Percentiles rank a stretch among this genome's conserved stretches.
phyloP scores from a whole-genome alignment of 1,140 invertebrate species.

The Rhynchophorus ferrugineus region DNA sequence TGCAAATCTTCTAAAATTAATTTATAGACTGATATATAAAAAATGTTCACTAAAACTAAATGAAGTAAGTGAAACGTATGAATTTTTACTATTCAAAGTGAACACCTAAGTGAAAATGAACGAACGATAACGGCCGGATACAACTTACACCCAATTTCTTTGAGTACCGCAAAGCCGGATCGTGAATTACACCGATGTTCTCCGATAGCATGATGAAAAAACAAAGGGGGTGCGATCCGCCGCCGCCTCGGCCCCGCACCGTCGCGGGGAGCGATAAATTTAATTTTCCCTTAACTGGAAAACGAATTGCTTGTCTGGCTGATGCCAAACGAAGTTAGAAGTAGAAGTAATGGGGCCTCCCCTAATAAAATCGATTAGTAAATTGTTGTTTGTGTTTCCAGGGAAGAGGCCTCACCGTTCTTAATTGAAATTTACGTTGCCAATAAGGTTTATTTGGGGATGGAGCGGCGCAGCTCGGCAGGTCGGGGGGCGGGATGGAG shows the following conservation, averaged over 20 bases:
- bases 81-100: no score
- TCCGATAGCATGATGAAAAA: no score
- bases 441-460: conserved; percentile 17
- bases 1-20: no score
- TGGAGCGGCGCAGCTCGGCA: no score
- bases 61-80: no score
- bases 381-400: conserved; percentile 23
- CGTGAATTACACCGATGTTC: neutral
- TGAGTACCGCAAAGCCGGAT: no score
- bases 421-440: conserved; percentile 24
- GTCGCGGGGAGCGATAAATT: conserved; percentile 23
- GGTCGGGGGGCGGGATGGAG: neutral
- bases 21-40: no score
- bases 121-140: no score
- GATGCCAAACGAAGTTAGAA: conserved; percentile 25
- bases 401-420: conserved; percentile 11
- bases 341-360: conserved; percentile 24
- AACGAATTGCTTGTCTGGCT: conserved; percentile 23
- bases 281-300: conserved; percentile 22
- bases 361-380: conserved; percentile 25
- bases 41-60: no score
- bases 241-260: neutral
- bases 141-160: conserved; percentile 3
- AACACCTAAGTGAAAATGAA: no score
- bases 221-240: no score